Evolutionary conservation across 2,888 invertebrate species (phyloP).

Genomic region (Drosophila mayaguana): DNA sequence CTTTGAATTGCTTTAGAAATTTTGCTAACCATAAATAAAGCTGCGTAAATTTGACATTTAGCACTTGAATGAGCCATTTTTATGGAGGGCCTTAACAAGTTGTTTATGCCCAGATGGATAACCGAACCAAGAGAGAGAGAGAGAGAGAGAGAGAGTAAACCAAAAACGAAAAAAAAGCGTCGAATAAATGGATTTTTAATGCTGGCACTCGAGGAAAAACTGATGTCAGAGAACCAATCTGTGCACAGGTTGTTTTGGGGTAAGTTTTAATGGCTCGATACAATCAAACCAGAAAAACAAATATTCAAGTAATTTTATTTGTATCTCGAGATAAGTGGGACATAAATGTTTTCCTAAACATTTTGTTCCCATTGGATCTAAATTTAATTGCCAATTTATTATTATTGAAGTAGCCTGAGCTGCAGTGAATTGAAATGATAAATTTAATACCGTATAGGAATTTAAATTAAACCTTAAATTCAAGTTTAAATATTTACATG

Average conservation of each 20-base stretch:
- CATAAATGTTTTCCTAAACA: neutral
- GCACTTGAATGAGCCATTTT: conserved; percentile 62
- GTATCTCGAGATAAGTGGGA: conserved; percentile 4
- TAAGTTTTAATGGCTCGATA: conserved; percentile 2
- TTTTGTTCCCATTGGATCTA: neutral
- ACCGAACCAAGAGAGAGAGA: neutral
- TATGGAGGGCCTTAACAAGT: conserved; percentile 52
- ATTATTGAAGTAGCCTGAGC: neutral
- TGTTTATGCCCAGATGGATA: conserved; percentile 38
- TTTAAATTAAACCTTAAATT: no score
- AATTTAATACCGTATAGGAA: neutral
- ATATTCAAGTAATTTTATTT: conserved; percentile 4
- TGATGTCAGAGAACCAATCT: conserved; percentile 34
- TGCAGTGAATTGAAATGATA: neutral
- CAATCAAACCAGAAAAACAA: conserved; percentile 10
- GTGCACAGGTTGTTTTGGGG: conserved; percentile 22
- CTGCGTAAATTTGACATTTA: conserved; percentile 55
- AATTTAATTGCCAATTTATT: neutral
- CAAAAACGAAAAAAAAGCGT: conserved; percentile 1
- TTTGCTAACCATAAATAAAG: conserved; percentile 48
- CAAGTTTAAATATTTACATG: no score
- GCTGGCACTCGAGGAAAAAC: conserved; percentile 44
- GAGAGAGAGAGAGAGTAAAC: neutral
- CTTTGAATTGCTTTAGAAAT: conserved; percentile 46
- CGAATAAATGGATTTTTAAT: conserved; percentile 42